Percentiles rank a stretch among this genome's conserved stretches.
phyloP scores from a whole-genome alignment of 1,140 invertebrate species.

The Leptonema lineaticorne region DNA sequence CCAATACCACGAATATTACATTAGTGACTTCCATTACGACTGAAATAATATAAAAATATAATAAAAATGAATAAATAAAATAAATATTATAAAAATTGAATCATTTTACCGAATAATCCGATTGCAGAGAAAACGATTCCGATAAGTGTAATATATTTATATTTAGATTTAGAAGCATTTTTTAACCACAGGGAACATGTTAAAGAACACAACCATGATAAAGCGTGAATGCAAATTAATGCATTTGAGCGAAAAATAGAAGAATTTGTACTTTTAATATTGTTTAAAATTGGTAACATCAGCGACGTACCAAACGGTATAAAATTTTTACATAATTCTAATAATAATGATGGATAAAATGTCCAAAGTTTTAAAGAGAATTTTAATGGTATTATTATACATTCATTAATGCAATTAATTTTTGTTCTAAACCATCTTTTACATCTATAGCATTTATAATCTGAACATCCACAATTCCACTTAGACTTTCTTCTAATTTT shows the following conservation, averaged over 20 bases:
- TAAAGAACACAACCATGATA: slow-evolving; percentile 53
- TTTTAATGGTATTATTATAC: slow-evolving; percentile 51
- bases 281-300: slow-evolving; percentile 48
- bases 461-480: slow-evolving; percentile 28
- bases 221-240: slow-evolving; percentile 50
- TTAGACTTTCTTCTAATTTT: slow-evolving; percentile 4
- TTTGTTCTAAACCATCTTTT: slow-evolving; percentile 47
- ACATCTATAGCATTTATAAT: slow-evolving; percentile 50
- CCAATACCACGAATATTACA: slow-evolving; percentile 16
- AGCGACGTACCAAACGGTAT: slow-evolving; percentile 47
- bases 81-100: background rate
- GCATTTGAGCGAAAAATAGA: slow-evolving; percentile 47
- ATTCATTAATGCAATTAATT: slow-evolving; percentile 51
- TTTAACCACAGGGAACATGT: slow-evolving; percentile 51
- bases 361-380: slow-evolving; percentile 51
- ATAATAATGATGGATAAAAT: slow-evolving; percentile 53
- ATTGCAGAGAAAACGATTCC: slow-evolving; percentile 48
- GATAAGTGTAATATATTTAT: slow-evolving; percentile 49
- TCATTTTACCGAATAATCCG: slow-evolving; percentile 50
- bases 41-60: slow-evolving; percentile 30
- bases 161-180: slow-evolving; percentile 52
- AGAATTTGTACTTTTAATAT: slow-evolving; percentile 47
- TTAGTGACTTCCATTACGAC: slow-evolving; percentile 30
- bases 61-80: background rate
- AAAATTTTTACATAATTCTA: slow-evolving; percentile 48